A percentile compares a stretch with the other conserved stretches of the same genome.
These are phyloP conservation scores for Albula goreensis DNA, from an alignment of 2,113 vertebrate species.

Conservation along the genomic window DNA sequence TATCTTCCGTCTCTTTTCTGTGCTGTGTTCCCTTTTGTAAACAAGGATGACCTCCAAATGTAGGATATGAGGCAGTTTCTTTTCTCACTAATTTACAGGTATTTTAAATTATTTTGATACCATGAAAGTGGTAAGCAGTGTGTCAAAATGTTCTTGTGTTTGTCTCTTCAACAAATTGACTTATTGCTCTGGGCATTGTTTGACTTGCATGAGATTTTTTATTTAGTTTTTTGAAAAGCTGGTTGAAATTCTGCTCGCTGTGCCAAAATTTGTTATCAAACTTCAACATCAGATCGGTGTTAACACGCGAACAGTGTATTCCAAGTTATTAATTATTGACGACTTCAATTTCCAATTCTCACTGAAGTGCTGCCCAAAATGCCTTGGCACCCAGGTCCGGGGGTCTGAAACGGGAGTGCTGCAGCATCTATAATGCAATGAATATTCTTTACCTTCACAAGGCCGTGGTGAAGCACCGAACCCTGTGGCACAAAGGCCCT, in stretches of 20 bases:
- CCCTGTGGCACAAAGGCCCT: neutral
- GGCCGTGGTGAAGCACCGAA: neutral
- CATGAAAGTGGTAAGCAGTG: constrained; percentile 11
- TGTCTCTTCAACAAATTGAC: constrained; percentile 17
- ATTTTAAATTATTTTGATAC: neutral
- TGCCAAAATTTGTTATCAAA: constrained; percentile 54
- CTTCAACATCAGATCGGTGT: constrained; percentile 58
- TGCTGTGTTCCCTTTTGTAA: neutral
- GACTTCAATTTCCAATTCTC: constrained; percentile 66
- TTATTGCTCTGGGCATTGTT: constrained; percentile 34
- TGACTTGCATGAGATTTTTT: constrained; percentile 15
- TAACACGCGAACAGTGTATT: constrained; percentile 60
- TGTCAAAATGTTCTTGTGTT: constrained; percentile 34
- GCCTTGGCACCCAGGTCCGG: constrained; percentile 64
- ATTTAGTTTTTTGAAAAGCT: neutral
- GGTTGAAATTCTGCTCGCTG: neutral
- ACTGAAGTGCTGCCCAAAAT: constrained; percentile 72
- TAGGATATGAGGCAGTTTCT: neutral
- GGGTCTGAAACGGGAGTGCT: constrained; percentile 53
- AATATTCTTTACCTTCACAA: constrained; percentile 36
- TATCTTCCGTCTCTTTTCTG: neutral
- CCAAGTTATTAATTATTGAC: constrained; percentile 69
- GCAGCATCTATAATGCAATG: constrained; percentile 59
- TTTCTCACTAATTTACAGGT: neutral
- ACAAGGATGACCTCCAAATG: neutral